phyloP scores from a whole-genome alignment of 2,797 vertebrate species.

The Siniperca obscura region DNA sequence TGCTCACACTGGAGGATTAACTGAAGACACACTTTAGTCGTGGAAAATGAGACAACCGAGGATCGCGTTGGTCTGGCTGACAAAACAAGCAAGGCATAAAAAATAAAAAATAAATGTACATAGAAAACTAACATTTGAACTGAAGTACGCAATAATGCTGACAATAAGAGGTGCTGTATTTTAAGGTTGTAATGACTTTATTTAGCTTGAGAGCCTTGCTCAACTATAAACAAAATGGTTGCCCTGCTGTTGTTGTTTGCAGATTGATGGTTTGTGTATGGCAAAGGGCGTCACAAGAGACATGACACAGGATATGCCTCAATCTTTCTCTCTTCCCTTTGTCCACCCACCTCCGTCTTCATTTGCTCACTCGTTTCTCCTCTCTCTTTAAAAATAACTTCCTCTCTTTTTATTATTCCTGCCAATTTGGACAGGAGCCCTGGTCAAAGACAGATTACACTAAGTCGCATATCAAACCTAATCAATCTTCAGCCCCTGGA shows the following conservation, averaged over 20 bases:
- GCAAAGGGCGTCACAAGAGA: slow-evolving; percentile 61
- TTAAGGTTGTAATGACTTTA: slow-evolving; percentile 48
- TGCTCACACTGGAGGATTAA: slow-evolving; percentile 78
- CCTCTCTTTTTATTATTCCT: slow-evolving; percentile 77
- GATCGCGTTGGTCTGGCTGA: slow-evolving; percentile 65
- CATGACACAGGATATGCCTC: slow-evolving; percentile 64
- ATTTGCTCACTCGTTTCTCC: slow-evolving; percentile 49
- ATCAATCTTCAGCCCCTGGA: slow-evolving; percentile 87
- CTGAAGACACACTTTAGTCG: slow-evolving; percentile 80
- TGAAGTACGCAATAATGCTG: slow-evolving; percentile 50
- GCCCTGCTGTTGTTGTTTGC: slow-evolving; percentile 57
- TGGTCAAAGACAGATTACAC: slow-evolving; percentile 86
- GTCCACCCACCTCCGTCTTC: slow-evolving; percentile 72
- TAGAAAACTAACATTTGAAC: slow-evolving; percentile 65
- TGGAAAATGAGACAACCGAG: slow-evolving; percentile 78
- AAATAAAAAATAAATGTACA: slow-evolving; percentile 36
- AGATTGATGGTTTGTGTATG: slow-evolving; percentile 69
- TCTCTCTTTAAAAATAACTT: slow-evolving; percentile 76
- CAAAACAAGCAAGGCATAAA: slow-evolving; percentile 66
- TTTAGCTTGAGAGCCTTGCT: slow-evolving; percentile 44
- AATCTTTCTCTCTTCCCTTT: slow-evolving; percentile 69
- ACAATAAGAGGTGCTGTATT: slow-evolving; percentile 45
- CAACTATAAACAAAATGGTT: slow-evolving; percentile 61
- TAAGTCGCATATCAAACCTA: slow-evolving; percentile 84
- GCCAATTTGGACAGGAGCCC: slow-evolving; percentile 85